Percentiles rank a stretch among this genome's conserved stretches.
phyloP scores from a whole-genome alignment of 35 echinoderm and acorn worm genomes.

The Acanthaster planci region DNA sequence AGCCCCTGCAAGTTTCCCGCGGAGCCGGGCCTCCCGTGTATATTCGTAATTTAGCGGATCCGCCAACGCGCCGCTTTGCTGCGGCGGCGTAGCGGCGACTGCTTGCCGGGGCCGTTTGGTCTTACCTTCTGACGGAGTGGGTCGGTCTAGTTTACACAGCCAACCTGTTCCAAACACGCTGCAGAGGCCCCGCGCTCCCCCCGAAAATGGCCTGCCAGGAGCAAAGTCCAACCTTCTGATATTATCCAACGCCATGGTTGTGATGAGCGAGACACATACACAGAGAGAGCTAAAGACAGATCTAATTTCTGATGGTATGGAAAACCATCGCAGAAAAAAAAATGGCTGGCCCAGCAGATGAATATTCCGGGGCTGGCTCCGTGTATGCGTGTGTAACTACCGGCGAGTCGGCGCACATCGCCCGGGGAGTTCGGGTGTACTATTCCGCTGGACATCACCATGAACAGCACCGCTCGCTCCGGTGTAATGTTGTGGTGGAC shows the following conservation, averaged over 20 bases:
- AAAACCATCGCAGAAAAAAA: neutral
- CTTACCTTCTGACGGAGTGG: slow-evolving; percentile 4
- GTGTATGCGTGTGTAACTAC: neutral
- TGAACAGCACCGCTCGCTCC: neutral
- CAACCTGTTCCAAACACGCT: neutral
- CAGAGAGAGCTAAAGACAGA: neutral
- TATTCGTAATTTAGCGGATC: too few relatives aligned
- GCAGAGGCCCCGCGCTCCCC: neutral
- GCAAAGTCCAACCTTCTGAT: slow-evolving; percentile 9
- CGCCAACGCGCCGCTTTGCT: too few relatives aligned
- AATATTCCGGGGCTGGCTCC: slow-evolving; percentile 6
- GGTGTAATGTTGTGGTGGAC: slow-evolving; percentile 1
- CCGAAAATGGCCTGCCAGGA: neutral
- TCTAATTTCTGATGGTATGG: slow-evolving; percentile 18
- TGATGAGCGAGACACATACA: too few relatives aligned
- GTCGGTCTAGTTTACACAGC: slow-evolving; percentile 17
- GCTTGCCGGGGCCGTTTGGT: neutral
- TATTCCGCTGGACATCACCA: neutral
- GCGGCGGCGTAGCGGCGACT: too few relatives aligned
- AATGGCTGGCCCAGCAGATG: slow-evolving; percentile 7
- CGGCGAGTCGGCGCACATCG: neutral
- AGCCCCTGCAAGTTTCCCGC: too few relatives aligned
- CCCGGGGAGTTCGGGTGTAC: neutral
- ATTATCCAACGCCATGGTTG: too few relatives aligned
- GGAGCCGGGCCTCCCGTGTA: too few relatives aligned